Conservation (phyloP, 2,888 invertebrate species). For the Fragum sueziense region DNA sequence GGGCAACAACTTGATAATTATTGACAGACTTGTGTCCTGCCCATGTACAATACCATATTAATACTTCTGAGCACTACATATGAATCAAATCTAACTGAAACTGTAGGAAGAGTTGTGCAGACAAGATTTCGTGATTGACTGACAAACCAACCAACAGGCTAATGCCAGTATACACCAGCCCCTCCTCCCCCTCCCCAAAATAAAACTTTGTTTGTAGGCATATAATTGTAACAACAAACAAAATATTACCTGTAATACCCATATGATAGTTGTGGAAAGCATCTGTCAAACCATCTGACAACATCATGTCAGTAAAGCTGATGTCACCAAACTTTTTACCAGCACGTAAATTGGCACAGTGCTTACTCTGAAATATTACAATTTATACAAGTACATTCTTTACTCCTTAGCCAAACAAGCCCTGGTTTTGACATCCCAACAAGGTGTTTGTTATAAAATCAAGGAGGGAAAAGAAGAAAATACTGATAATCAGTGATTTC, state of each 20-base stretch:
- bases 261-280: slow-evolving; percentile 89
- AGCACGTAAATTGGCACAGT: slow-evolving; percentile 86
- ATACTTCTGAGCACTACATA: too few species aligned
- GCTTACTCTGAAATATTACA: slow-evolving; percentile 85
- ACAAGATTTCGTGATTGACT: too few species aligned
- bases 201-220: too few species aligned
- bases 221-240: too few species aligned
- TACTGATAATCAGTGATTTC: neutral
- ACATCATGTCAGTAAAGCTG: slow-evolving; percentile 87
- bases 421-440: neutral
- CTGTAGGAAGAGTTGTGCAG: too few species aligned
- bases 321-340: slow-evolving; percentile 88
- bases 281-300: slow-evolving; percentile 86
- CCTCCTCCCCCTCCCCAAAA: too few species aligned
- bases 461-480: neutral
- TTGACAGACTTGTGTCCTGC: too few species aligned
- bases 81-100: too few species aligned
- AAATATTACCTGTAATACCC: slow-evolving; percentile 90
- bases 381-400: neutral
- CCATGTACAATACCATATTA: too few species aligned
- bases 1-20: too few species aligned
- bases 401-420: neutral
- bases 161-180: too few species aligned
- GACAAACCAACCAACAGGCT: too few species aligned
- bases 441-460: neutral